Conservation (phyloP, 2,888 invertebrate species). For the Epinotia ramella region DNA sequence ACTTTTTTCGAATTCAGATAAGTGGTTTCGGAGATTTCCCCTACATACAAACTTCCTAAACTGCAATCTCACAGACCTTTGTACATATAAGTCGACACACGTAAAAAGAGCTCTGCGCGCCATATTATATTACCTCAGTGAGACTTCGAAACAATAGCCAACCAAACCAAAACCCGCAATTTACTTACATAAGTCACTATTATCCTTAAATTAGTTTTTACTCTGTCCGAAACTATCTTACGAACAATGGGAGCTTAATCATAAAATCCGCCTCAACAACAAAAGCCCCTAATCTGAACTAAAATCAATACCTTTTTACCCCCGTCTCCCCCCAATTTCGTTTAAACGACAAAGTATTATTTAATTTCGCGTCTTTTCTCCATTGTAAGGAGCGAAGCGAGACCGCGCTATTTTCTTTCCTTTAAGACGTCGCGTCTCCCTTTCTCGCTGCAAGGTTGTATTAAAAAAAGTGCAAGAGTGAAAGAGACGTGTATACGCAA, state of each 20-base stretch:
- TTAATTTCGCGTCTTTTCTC: slow-evolving; percentile 84
- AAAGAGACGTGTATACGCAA: slow-evolving; percentile 74
- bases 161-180: background rate
- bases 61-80: too few species aligned
- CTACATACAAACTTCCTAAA: too few species aligned
- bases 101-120: too few species aligned
- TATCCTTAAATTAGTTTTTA: slow-evolving; percentile 18
- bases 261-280: slow-evolving; percentile 47
- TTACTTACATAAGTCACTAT: background rate
- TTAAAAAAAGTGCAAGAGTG: slow-evolving; percentile 58
- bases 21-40: too few species aligned
- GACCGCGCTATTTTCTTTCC: slow-evolving; percentile 65
- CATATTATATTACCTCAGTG: background rate
- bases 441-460: slow-evolving; percentile 52
- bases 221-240: slow-evolving; percentile 19
- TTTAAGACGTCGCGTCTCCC: slow-evolving; percentile 72
- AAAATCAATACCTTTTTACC: slow-evolving; percentile 84
- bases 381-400: slow-evolving; percentile 79
- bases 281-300: slow-evolving; percentile 74
- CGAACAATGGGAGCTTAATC: slow-evolving; percentile 29
- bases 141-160: background rate
- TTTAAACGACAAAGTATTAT: slow-evolving; percentile 85
- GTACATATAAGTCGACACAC: too few species aligned
- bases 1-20: too few species aligned
- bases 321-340: slow-evolving; percentile 76